Evolutionary conservation across 2,113 vertebrate genomes (phyloP).

Genomic region (Gadus macrocephalus): DNA sequence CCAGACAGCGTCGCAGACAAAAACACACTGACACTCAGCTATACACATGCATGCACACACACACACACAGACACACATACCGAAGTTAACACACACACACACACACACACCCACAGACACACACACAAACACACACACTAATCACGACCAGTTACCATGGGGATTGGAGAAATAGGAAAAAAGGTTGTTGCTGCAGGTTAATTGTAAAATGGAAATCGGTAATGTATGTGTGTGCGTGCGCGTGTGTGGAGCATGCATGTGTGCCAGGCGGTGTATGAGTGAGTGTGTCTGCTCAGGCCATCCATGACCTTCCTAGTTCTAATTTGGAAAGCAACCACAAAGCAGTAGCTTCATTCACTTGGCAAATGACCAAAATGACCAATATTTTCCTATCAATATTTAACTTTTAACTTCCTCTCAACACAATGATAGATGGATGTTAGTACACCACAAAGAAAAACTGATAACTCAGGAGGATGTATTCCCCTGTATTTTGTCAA

Average conservation of each 20-base stretch:
- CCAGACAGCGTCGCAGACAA: conserved; percentile 37
- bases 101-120: conserved; percentile 15
- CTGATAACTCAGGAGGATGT: too few relatives aligned
- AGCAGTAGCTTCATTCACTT: background rate
- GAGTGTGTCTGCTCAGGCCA: background rate
- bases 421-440: too few relatives aligned
- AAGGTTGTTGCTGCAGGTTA: conserved; percentile 7
- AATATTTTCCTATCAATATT: too few relatives aligned
- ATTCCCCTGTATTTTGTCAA: too few relatives aligned
- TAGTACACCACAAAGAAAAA: too few relatives aligned
- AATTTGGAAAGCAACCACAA: conserved; percentile 18
- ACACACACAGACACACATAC: conserved; percentile 16
- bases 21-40: background rate
- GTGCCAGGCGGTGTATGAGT: background rate
- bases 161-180: conserved; percentile 37
- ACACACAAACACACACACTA: too few relatives aligned
- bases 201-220: conserved; percentile 21
- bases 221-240: conserved; percentile 6
- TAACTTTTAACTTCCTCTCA: too few relatives aligned
- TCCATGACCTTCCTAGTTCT: conserved; percentile 21
- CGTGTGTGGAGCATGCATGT: conserved; percentile 7
- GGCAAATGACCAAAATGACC: too few relatives aligned
- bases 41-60: background rate
- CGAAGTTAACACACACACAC: background rate
- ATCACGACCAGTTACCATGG: conserved; percentile 67